Evolutionary conservation across 2,113 vertebrate species (phyloP).

Genomic region (Phalacrocorax brasilianus): DNA sequence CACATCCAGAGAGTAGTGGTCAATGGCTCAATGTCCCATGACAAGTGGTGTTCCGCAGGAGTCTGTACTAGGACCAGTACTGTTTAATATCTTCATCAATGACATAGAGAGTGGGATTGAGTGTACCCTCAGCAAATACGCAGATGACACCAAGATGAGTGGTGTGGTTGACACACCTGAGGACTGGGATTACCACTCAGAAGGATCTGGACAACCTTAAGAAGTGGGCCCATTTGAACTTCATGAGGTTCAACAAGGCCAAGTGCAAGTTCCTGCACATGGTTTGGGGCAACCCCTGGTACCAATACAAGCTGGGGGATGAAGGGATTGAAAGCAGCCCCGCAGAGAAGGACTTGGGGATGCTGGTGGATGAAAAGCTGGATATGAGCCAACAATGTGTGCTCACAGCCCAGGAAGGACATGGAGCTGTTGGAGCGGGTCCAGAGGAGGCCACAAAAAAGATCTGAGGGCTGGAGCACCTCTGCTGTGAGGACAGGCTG

Average conservation of each 20-base stretch:
- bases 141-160: not conserved
- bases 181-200: not conserved
- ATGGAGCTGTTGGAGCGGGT: not conserved
- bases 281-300: rapidly evolving
- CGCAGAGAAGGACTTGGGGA: not conserved
- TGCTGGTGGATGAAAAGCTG: too few species aligned
- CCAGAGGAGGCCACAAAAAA: too few species aligned
- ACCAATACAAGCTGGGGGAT: not conserved
- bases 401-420: too few species aligned
- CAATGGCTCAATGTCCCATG: not conserved
- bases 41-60: not conserved
- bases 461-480: not conserved
- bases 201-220: not conserved
- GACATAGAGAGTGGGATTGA: not conserved
- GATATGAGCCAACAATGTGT: too few species aligned
- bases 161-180: not conserved
- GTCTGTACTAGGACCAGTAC: not conserved
- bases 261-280: not conserved
- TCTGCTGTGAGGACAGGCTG: not conserved
- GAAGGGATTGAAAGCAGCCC: not conserved
- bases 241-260: not conserved
- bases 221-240: not conserved
- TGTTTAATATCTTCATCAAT: not conserved
- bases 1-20: not conserved
- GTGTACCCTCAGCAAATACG: not conserved